A percentile compares a stretch with the other conserved stretches of the same genome.
These are phyloP conservation scores for Anser brachyrhynchus DNA, from an alignment of 2,113 vertebrate genomes.

Conservation along the genomic window DNA sequence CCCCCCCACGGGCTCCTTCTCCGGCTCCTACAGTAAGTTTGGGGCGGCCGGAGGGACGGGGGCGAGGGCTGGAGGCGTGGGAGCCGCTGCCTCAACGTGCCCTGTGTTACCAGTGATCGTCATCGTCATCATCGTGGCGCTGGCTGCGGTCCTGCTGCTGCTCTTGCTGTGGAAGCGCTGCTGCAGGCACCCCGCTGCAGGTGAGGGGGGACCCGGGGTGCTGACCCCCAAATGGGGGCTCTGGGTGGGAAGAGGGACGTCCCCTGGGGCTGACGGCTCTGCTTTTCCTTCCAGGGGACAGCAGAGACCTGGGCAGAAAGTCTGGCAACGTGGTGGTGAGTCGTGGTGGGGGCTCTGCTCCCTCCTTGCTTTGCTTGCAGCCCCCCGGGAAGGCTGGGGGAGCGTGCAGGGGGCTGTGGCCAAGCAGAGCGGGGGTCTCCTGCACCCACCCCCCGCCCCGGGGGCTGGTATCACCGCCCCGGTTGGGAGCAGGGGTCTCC, in stretches of 20 bases:
- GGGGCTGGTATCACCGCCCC: fast-evolving
- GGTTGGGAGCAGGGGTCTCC: neutral
- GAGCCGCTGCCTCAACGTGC: neutral
- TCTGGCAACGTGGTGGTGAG: neutral
- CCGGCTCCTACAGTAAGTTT: fast-evolving
- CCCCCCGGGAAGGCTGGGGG: neutral
- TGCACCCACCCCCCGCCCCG: neutral
- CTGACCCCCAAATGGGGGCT: fast-evolving
- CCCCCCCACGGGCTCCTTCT: neutral
- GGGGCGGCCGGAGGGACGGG: neutral
- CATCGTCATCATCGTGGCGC: fast-evolving
- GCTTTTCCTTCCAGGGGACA: neutral
- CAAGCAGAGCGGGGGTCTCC: neutral
- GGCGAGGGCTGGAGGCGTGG: neutral
- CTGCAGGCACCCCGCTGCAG: fast-evolving
- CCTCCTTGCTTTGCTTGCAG: neutral
- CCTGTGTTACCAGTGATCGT: too few species aligned
- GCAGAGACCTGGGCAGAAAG: neutral
- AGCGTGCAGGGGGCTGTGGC: neutral
- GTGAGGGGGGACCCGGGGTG: neutral
- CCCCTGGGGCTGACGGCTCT: neutral
- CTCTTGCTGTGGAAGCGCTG: fast-evolving
- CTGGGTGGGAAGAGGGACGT: neutral
- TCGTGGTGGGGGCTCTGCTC: neutral
- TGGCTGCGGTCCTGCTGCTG: fast-evolving